Conservation (phyloP, 2,113 vertebrate genomes). For the Dolichallabes microphthalmus region DNA sequence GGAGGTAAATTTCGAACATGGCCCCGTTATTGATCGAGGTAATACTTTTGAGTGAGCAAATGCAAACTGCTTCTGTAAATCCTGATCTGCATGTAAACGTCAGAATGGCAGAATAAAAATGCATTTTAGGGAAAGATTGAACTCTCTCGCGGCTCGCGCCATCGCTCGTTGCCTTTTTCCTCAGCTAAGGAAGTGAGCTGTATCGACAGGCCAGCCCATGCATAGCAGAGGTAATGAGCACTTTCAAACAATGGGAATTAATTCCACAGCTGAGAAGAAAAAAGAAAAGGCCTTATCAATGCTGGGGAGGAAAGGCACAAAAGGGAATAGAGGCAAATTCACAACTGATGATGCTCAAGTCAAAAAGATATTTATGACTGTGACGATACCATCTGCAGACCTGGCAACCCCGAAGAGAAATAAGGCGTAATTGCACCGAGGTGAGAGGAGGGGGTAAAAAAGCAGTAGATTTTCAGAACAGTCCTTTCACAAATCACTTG, state of each 20-base stretch:
- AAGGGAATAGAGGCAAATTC: conserved; percentile 36
- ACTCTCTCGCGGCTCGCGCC: conserved; percentile 14
- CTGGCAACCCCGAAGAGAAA: background rate
- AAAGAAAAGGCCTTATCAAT: conserved; percentile 33
- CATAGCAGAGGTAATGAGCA: conserved; percentile 28
- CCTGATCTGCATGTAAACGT: conserved; percentile 2
- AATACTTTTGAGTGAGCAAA: conserved; percentile 23
- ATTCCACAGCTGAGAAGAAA: conserved; percentile 22
- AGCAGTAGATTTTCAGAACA: background rate
- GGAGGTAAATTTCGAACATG: conserved; percentile 11
- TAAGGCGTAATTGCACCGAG: background rate
- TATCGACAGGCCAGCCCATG: conserved; percentile 43
- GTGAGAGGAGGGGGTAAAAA: background rate
- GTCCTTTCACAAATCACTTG: conserved; percentile 1
- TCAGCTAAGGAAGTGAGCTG: conserved; percentile 1
- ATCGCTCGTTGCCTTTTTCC: conserved; percentile 30
- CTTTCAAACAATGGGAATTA: conserved; percentile 41
- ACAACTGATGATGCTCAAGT: conserved; percentile 30
- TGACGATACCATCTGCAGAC: conserved; percentile 1
- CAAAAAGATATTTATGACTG: conserved; percentile 49
- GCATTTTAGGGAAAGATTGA: conserved; percentile 28
- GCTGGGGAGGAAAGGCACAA: conserved; percentile 27
- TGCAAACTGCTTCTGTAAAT: conserved; percentile 29
- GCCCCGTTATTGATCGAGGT: conserved; percentile 11
- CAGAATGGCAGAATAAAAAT: conserved; percentile 20